Conservation (phyloP, 2,888 invertebrate species). For the Trisateles emortualis region DNA sequence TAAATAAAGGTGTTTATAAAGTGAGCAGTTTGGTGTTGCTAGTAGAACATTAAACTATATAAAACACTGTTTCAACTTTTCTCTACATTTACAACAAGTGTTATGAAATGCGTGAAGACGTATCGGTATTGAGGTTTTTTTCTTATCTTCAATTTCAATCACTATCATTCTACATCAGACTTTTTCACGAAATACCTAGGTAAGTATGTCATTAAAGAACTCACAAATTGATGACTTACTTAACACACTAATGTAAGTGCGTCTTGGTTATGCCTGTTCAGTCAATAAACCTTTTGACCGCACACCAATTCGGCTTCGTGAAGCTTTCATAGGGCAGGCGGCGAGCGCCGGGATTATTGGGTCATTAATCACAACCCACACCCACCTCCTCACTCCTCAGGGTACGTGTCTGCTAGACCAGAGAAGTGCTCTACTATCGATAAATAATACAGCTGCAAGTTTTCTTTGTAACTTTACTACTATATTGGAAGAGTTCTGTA, state of each 20-base stretch:
- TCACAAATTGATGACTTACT: conserved; percentile 30
- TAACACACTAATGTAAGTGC: conserved; percentile 50
- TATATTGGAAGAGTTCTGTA: conserved; percentile 2
- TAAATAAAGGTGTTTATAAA: too few relatives aligned
- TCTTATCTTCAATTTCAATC: too few relatives aligned
- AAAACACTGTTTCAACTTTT: too few relatives aligned
- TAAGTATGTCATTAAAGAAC: conserved; percentile 1
- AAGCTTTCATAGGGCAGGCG: conserved; percentile 78
- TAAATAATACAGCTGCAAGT: conserved; percentile 30
- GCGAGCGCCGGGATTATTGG: conserved; percentile 79
- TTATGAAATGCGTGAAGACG: too few relatives aligned
- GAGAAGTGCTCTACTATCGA: conserved; percentile 49
- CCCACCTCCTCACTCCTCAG: conserved; percentile 39
- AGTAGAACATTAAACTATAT: too few relatives aligned
- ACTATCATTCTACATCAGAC: too few relatives aligned
- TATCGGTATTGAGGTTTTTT: too few relatives aligned
- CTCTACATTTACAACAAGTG: too few relatives aligned
- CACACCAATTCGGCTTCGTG: conserved; percentile 86
- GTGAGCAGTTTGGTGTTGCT: too few relatives aligned
- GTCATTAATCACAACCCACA: conserved; percentile 82
- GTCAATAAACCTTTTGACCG: conserved; percentile 86
- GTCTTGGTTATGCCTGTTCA: conserved; percentile 67
- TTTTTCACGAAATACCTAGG: not conserved
- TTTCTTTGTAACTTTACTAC: conserved; percentile 19
- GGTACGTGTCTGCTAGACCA: conserved; percentile 40